These are phyloP conservation scores for Myxocyprinus asiaticus DNA, from an alignment of 2,113 vertebrate genomes.

Conservation along the genomic window DNA sequence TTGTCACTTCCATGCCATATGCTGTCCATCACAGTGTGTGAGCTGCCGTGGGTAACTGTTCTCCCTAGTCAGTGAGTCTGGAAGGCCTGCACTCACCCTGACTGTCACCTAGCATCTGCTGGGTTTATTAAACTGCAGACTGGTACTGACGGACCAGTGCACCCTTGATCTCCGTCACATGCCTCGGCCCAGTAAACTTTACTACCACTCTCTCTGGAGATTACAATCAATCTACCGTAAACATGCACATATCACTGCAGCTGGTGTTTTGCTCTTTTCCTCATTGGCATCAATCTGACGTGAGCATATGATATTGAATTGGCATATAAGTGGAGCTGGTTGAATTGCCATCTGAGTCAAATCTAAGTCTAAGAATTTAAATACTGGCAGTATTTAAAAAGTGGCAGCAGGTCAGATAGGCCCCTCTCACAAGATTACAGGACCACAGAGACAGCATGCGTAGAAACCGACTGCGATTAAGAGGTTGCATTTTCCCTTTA, in stretches of 20 bases:
- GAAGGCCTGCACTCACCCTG: slow-evolving; percentile 69
- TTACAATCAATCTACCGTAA: background rate
- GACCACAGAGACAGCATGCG: slow-evolving; percentile 28
- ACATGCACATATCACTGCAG: slow-evolving; percentile 36
- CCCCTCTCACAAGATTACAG: slow-evolving; percentile 42
- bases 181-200: slow-evolving; percentile 48
- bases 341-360: slow-evolving; percentile 18
- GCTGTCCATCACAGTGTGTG: slow-evolving; percentile 73
- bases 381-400: slow-evolving; percentile 59
- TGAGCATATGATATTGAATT: background rate
- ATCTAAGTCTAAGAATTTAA: background rate
- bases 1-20: slow-evolving; percentile 73
- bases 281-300: background rate
- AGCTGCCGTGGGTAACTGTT: slow-evolving; percentile 65
- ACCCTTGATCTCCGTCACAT: slow-evolving; percentile 58
- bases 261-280: slow-evolving; percentile 18
- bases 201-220: slow-evolving; percentile 30
- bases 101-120: slow-evolving; percentile 76
- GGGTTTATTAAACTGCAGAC: slow-evolving; percentile 68
- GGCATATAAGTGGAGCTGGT: slow-evolving; percentile 15
- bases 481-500: no score
- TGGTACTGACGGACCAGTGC: slow-evolving; percentile 62
- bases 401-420: slow-evolving; percentile 64
- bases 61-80: slow-evolving; percentile 71
- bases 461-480: no score